Percentiles rank a stretch among this genome's conserved stretches.
Evolutionary conservation across 1,140 invertebrate species (phyloP).

Genomic region (Saccostrea echinata): DNA sequence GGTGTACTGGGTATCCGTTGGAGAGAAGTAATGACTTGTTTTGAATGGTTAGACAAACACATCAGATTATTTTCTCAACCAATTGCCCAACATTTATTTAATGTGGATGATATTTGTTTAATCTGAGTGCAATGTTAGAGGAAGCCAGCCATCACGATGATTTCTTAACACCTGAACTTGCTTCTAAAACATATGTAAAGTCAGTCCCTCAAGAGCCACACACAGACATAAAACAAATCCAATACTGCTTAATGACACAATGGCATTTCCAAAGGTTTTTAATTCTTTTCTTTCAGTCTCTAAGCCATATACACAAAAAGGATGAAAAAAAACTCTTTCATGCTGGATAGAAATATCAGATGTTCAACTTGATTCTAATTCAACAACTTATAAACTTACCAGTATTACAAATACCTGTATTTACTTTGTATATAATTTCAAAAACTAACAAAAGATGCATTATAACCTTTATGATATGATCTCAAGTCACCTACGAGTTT

Average conservation of each 20-base stretch:
- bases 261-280: background rate
- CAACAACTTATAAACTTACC: no score
- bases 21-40: conserved; percentile 12
- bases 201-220: background rate
- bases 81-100: conserved; percentile 34
- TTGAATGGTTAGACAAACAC: conserved; percentile 21
- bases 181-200: background rate
- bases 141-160: background rate
- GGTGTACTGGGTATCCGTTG: background rate
- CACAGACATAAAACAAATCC: background rate
- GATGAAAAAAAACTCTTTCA: no score
- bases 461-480: no score
- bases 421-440: no score
- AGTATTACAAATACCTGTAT: no score
- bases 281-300: background rate
- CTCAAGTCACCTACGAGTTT: no score
- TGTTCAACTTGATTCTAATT: no score
- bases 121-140: background rate
- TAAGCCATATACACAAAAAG: no score
- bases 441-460: no score
- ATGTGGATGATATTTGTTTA: conserved; percentile 30
- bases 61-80: conserved; percentile 14
- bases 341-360: no score
- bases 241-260: background rate
- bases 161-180: conserved; percentile 14